These are phyloP conservation scores for Geotrupes spiniger DNA, from an alignment of 2,888 invertebrate species.

Conservation along the genomic window DNA sequence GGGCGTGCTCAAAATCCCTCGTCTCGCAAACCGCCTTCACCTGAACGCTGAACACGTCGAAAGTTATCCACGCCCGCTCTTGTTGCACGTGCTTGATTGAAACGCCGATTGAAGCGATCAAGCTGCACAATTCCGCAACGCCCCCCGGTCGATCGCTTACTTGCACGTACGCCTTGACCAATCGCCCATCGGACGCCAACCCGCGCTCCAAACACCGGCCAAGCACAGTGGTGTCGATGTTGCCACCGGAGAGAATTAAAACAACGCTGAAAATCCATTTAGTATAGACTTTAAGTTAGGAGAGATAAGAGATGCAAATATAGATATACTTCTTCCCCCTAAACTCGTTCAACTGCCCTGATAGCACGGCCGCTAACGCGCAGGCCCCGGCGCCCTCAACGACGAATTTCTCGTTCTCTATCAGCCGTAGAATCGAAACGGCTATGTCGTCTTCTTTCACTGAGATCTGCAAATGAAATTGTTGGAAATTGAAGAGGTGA, in stretches of 20 bases:
- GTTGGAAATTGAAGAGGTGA: background rate
- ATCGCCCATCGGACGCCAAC: conserved; percentile 74
- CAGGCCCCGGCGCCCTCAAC: conserved; percentile 90
- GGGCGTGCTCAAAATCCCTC: conserved; percentile 73
- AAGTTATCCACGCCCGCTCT: conserved; percentile 75
- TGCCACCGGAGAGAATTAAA: conserved; percentile 64
- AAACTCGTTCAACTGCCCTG: conserved; percentile 72
- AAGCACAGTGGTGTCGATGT: conserved; percentile 83
- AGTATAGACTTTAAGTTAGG: too few relatives aligned
- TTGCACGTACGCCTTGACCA: conserved; percentile 68
- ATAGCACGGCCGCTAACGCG: conserved; percentile 80
- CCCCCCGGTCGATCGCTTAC: conserved; percentile 86
- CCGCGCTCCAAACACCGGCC: conserved; percentile 82
- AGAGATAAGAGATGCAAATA: too few relatives aligned
- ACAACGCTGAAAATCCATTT: conserved; percentile 58
- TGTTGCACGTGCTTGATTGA: conserved; percentile 88
- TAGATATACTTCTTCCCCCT: conserved; percentile 65
- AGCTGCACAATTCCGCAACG: conserved; percentile 77
- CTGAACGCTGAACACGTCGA: conserved; percentile 81
- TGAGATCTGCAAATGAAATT: conserved; percentile 42
- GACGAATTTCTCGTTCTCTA: conserved; percentile 86
- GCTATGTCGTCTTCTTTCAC: conserved; percentile 79
- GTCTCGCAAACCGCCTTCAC: conserved; percentile 92
- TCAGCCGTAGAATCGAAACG: conserved; percentile 72
- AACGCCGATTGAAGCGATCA: conserved; percentile 74